These are phyloP conservation scores for Dissostichus mawsoni DNA, from an alignment of 2,113 vertebrate species.

Conservation along the genomic window DNA sequence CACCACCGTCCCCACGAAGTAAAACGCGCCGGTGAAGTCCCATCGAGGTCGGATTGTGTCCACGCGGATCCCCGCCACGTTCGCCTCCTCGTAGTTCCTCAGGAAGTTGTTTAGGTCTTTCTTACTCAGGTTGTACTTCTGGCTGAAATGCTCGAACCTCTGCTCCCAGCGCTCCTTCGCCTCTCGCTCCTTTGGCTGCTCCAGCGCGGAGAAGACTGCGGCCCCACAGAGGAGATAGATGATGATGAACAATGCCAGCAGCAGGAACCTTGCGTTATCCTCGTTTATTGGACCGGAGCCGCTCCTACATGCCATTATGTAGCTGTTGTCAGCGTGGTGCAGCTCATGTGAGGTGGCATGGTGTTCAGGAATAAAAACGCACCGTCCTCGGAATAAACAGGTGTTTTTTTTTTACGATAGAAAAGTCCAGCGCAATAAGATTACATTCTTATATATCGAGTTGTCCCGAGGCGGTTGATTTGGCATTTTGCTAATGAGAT, in stretches of 20 bases:
- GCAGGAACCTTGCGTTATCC: conserved; percentile 93
- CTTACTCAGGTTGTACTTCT: conserved; percentile 89
- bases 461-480: neutral
- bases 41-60: conserved; percentile 90
- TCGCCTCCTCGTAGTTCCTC: conserved; percentile 91
- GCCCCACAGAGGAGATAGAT: conserved; percentile 94
- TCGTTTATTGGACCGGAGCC: conserved; percentile 87
- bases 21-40: conserved; percentile 96
- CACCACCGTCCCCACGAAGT: conserved; percentile 97
- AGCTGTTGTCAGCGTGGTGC: conserved; percentile 46
- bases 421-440: conserved; percentile 28
- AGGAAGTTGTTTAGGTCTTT: conserved; percentile 90
- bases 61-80: conserved; percentile 90
- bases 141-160: conserved; percentile 91
- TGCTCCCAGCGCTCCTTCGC: conserved; percentile 91
- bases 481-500: conserved; percentile 19
- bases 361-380: conserved; percentile 23
- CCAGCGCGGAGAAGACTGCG: conserved; percentile 95
- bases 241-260: conserved; percentile 90
- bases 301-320: conserved; percentile 90
- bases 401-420: neutral
- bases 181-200: conserved; percentile 90
- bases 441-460: neutral
- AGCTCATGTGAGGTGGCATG: conserved; percentile 55
- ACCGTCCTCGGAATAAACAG: conserved; percentile 2